A percentile compares a stretch with the other conserved stretches of the same genome.
Evolutionary conservation across 2,113 vertebrate genomes (phyloP).

Genomic region (Nematolebias whitei): DNA sequence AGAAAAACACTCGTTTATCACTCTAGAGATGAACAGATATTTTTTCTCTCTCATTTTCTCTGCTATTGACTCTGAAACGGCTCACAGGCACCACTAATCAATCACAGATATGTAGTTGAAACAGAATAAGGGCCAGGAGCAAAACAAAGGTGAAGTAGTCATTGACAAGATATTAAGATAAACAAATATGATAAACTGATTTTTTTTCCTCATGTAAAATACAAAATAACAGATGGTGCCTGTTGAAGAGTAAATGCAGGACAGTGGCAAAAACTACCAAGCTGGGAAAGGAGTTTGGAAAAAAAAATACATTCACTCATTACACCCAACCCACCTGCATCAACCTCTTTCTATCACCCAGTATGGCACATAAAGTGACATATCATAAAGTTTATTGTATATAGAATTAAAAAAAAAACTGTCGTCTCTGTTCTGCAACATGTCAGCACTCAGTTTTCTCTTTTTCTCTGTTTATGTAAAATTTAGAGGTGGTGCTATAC

Average conservation of each 20-base stretch:
- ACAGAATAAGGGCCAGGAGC: conserved; percentile 52
- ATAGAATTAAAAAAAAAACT: not conserved
- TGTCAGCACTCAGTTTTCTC: not conserved
- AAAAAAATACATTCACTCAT: too few species aligned
- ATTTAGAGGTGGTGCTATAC: not conserved
- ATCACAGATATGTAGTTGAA: conserved; percentile 72
- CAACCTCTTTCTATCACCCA: too few species aligned
- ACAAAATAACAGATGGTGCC: not conserved
- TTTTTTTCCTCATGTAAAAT: conserved; percentile 24
- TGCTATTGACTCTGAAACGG: conserved; percentile 69
- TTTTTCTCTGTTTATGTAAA: not conserved
- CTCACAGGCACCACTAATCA: conserved; percentile 66
- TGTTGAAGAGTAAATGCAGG: not conserved
- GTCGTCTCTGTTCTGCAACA: not conserved
- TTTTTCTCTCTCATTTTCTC: conserved; percentile 78
- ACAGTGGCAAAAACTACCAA: too few species aligned
- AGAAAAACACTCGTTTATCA: conserved; percentile 81
- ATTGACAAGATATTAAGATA: conserved; percentile 61
- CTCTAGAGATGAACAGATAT: conserved; percentile 75
- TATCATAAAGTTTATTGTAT: too few species aligned
- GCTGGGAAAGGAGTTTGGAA: too few species aligned
- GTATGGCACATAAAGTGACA: too few species aligned
- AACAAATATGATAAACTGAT: conserved; percentile 41
- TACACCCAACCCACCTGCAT: too few species aligned
- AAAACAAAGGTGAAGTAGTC: conserved; percentile 56